Percentiles rank a stretch among this genome's conserved stretches.
Conservation (phyloP, 1,140 invertebrate species). For the Drosophila varians region DNA sequence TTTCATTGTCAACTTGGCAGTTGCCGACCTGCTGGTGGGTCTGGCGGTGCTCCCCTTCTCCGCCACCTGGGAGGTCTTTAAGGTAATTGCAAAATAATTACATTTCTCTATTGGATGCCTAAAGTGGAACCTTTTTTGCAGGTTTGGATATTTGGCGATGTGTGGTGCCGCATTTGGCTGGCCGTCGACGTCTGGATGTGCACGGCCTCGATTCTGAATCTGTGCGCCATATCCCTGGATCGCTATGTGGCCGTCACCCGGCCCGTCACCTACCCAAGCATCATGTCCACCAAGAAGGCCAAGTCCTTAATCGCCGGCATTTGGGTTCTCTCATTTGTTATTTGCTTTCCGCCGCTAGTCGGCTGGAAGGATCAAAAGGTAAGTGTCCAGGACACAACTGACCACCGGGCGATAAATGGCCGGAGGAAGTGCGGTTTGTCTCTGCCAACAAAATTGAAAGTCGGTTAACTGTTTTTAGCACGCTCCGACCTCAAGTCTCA, state of each 20-base stretch:
- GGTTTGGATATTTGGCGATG: constrained; percentile 96
- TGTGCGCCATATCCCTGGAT: constrained; percentile 96
- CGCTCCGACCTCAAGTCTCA: constrained; percentile 72
- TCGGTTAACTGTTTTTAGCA: constrained; percentile 45
- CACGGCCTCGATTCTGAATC: constrained; percentile 97
- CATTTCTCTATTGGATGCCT: too few relatives aligned
- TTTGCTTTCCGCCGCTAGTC: constrained; percentile 97
- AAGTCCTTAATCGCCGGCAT: constrained; percentile 94
- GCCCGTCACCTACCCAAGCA: constrained; percentile 95
- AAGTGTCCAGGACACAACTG: constrained; percentile 21
- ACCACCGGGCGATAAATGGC: constrained; percentile 44
- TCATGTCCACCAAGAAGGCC: constrained; percentile 95
- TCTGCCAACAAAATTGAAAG: constrained; percentile 78
- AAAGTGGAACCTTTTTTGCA: constrained; percentile 69
- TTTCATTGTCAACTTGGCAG: constrained; percentile 96
- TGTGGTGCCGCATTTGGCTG: constrained; percentile 96
- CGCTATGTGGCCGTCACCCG: constrained; percentile 97
- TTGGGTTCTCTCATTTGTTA: constrained; percentile 97
- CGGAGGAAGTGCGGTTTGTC: constrained; percentile 38
- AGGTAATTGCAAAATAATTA: constrained; percentile 85
- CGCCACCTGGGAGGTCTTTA: constrained; percentile 94
- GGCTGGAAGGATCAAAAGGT: constrained; percentile 95
- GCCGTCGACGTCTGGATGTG: constrained; percentile 98
- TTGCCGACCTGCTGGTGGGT: constrained; percentile 96
- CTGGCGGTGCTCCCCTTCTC: constrained; percentile 95